These are phyloP conservation scores for Elephas maximus DNA, from an alignment of 2,113 vertebrate species.

Conservation along the genomic window DNA sequence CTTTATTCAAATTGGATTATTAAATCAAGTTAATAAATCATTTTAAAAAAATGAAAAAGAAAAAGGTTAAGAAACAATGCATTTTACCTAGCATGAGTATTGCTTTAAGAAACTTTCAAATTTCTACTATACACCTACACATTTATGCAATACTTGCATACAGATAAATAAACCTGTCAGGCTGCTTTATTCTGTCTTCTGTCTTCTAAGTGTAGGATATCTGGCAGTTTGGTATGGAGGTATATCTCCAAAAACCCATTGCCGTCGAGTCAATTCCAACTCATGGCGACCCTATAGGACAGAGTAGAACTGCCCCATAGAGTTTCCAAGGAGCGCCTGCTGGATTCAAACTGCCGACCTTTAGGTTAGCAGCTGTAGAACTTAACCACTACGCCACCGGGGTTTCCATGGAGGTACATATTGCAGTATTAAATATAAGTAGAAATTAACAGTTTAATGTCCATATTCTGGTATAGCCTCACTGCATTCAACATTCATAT, in stretches of 20 bases:
- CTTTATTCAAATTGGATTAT: neutral
- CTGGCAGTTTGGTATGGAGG: neutral
- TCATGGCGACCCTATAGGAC: too few relatives aligned
- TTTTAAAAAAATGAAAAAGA: neutral
- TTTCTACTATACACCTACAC: neutral
- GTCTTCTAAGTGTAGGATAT: neutral
- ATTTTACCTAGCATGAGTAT: neutral
- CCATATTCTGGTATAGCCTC: neutral
- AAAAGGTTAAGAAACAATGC: neutral
- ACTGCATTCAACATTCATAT: neutral
- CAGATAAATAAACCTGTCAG: neutral
- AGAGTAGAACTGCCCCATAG: too few relatives aligned
- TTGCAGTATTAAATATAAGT: neutral
- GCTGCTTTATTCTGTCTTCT: neutral
- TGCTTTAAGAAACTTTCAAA: neutral
- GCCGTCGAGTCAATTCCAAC: too few relatives aligned
- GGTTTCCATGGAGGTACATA: neutral
- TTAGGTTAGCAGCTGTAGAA: too few relatives aligned
- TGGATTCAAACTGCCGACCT: too few relatives aligned
- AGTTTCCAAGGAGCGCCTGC: too few relatives aligned
- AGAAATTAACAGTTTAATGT: neutral
- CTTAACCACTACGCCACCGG: too few relatives aligned
- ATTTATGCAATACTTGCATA: neutral
- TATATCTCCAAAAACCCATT: neutral
- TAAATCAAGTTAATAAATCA: neutral